Evolutionary conservation across 2,113 vertebrate species (phyloP), one percentile per base, ranked within the genome.

Genomic region (Sceloporus undulatus): DNA sequence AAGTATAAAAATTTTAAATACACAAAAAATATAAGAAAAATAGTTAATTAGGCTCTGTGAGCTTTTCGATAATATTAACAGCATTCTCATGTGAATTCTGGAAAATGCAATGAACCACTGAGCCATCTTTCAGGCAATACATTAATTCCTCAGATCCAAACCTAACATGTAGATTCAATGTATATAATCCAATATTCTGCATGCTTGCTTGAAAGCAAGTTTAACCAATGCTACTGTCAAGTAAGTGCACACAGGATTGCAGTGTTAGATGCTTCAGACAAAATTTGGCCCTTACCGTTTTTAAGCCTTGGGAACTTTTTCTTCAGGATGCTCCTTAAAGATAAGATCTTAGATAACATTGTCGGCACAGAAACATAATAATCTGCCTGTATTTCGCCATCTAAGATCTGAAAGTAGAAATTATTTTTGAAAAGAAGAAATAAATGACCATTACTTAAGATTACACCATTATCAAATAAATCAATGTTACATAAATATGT

Each of bases 331-430:
- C 92, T 97, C 92, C 96, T 99, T 85, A 99, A 94, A 0, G 97
- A 97, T 4, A 94, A 48, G 1, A 99, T 83, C 54, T 98, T 98
- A 0, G 94, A 73, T 0, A 98, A 80, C 0, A 99, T 98, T 19
- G 96, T 97, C 56, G 98, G 98, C 82, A 98, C 98, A 4, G 98
- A 96, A 7, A 99, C 52, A 16, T 98, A 99, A 94, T 98, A 98
- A 91, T 99, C 98, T 27, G 95, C 97, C 2, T 96, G 93, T 89
- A 99, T 93, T 93, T 98, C 96, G 65, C 98, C 98, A 85, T 98
- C 97, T 87, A 99, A 90, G 95, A 99, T 97, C 98, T 99, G 92
- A 77, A 77, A 91, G 88, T 62, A 0, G 62, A 14, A 74, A 59
- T 59, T 59, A 59, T 59, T 59, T 59, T 59, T 9, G 68, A 7